Evolutionary conservation across 2,888 invertebrate genomes (phyloP).

Genomic region (Scrobipalpa costella): DNA sequence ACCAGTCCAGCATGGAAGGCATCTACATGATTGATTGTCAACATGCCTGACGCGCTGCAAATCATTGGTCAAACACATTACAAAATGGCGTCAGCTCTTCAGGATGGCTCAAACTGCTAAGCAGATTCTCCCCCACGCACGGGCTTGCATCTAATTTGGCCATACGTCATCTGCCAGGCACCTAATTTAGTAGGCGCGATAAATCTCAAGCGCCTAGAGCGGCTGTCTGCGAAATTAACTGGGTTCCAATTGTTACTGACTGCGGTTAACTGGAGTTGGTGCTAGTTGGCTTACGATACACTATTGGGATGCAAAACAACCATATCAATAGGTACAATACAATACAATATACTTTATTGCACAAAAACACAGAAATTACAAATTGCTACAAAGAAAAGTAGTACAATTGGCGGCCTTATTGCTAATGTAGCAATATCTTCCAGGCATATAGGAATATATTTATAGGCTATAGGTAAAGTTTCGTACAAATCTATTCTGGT

Average conservation of each 20-base stretch:
- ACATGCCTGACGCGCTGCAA: no score
- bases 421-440: no score
- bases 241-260: neutral
- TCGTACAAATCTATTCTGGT: no score
- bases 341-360: no score
- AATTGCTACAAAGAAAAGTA: no score
- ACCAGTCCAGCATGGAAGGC: no score
- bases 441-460: no score
- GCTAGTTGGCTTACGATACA: neutral
- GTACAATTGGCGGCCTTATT: no score
- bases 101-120: neutral
- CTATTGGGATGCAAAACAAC: neutral
- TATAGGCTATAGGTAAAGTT: no score
- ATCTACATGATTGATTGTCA: no score
- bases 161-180: constrained; percentile 28
- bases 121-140: constrained; percentile 15
- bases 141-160: constrained; percentile 25
- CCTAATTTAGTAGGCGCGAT: constrained; percentile 28
- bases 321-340: neutral
- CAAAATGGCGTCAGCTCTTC: neutral
- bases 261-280: neutral
- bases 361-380: no score
- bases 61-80: no score
- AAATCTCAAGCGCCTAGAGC: constrained; percentile 22
- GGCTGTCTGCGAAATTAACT: constrained; percentile 19